Conservation (phyloP, 2,113 vertebrate species). For the Ophiodon elongatus region DNA sequence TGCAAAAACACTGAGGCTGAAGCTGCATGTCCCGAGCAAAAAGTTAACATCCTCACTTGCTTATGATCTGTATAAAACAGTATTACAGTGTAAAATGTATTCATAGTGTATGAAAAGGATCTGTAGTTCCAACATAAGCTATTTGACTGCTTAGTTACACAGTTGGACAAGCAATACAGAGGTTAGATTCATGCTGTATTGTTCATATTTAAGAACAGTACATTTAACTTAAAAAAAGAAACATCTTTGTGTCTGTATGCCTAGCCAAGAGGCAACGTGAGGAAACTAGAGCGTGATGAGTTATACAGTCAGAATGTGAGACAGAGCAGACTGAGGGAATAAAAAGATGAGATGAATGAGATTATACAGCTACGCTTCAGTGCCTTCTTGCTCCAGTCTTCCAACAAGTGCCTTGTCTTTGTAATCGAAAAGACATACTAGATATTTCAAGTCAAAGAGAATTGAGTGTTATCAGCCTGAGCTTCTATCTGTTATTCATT, state of each 20-base stretch:
- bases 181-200: background rate
- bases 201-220: background rate
- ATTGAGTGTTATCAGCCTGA: conserved; percentile 2
- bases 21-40: background rate
- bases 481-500: conserved; percentile 42
- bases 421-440: conserved; percentile 18
- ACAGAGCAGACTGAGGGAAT: conserved; percentile 1
- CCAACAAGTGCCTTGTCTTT: conserved; percentile 13
- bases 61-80: background rate
- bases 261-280: background rate
- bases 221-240: background rate
- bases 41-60: background rate
- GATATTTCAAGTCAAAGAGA: conserved; percentile 40
- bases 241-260: background rate
- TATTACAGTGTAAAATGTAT: background rate
- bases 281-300: background rate
- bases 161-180: background rate
- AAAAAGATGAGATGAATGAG: conserved; percentile 27
- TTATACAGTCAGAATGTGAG: conserved; percentile 7
- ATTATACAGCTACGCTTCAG: background rate
- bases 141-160: background rate
- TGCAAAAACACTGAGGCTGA: background rate
- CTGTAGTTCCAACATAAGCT: background rate
- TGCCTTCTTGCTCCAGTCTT: background rate
- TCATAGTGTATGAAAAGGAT: background rate